Conservation (phyloP, 2,888 invertebrate species). For the Drosophila seclusa region DNA sequence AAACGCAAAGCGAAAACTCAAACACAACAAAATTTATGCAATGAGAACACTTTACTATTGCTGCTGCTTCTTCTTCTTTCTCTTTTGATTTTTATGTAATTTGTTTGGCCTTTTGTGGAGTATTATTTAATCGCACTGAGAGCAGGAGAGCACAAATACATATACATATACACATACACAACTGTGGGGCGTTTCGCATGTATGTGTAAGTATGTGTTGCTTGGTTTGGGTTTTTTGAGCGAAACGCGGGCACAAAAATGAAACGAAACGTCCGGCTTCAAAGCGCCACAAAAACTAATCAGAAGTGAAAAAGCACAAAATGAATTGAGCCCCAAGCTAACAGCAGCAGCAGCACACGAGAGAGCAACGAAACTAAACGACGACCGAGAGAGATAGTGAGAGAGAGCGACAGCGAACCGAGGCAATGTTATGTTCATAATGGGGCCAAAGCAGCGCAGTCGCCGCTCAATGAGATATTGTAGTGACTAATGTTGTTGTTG, state of each 20-base stretch:
- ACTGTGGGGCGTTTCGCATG: slow-evolving; percentile 38
- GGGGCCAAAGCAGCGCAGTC: slow-evolving; percentile 77
- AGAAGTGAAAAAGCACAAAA: slow-evolving; percentile 72
- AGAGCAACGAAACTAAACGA: slow-evolving; percentile 2
- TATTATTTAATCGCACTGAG: slow-evolving; percentile 76
- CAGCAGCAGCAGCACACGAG: slow-evolving; percentile 23
- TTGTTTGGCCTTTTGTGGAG: slow-evolving; percentile 77
- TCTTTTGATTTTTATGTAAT: slow-evolving; percentile 65
- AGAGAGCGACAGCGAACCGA: slow-evolving; percentile 25
- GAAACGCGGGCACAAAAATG: slow-evolving; percentile 59
- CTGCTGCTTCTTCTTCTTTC: slow-evolving; percentile 30
- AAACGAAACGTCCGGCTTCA: slow-evolving; percentile 73
- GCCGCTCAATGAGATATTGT: slow-evolving; percentile 49
- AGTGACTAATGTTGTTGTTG: slow-evolving; percentile 24
- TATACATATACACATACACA: slow-evolving; percentile 24
- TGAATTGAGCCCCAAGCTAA: slow-evolving; percentile 41
- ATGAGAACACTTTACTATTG: slow-evolving; percentile 40
- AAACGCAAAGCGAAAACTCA: slow-evolving; percentile 52
- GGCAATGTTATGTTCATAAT: slow-evolving; percentile 54
- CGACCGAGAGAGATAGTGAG: slow-evolving; percentile 2
- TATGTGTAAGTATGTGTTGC: slow-evolving; percentile 28
- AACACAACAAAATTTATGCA: slow-evolving; percentile 58
- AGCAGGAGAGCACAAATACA: slow-evolving; percentile 43
- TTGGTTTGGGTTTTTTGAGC: slow-evolving; percentile 27
- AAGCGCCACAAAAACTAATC: slow-evolving; percentile 82